Conservation (phyloP, 2,797 vertebrate genomes). For the Lepidocolaptes lacrymiger region DNA sequence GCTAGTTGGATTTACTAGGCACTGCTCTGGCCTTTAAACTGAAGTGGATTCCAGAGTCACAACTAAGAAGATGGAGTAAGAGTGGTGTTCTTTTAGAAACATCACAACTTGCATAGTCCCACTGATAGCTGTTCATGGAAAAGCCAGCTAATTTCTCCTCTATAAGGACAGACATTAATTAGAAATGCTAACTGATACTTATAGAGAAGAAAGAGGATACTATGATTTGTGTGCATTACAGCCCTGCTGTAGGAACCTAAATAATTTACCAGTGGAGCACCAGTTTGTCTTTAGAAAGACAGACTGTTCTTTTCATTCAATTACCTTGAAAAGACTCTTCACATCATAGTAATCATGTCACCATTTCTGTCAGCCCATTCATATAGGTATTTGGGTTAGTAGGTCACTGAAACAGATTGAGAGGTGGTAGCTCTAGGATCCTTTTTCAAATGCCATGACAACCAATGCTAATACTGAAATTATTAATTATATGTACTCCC, state of each 20-base stretch:
- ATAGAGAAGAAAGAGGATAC: background rate
- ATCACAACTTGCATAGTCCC: background rate
- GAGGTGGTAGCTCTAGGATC: slow-evolving; percentile 13
- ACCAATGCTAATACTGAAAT: background rate
- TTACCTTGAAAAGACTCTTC: slow-evolving; percentile 42
- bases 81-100: background rate
- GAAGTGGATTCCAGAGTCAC: background rate
- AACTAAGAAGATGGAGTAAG: background rate
- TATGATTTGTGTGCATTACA: background rate
- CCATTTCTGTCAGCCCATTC: slow-evolving; percentile 32
- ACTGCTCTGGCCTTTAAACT: background rate
- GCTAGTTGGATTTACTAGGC: background rate
- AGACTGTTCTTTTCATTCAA: background rate
- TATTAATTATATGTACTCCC: background rate
- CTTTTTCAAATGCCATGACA: slow-evolving; percentile 25
- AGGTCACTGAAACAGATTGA: slow-evolving; percentile 59
- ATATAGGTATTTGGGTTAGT: slow-evolving; percentile 55
- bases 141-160: background rate
- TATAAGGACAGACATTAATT: background rate
- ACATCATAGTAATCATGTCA: background rate
- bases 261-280: background rate
- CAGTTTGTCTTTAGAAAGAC: background rate
- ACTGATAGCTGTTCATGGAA: background rate
- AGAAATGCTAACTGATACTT: background rate
- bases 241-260: background rate